Conservation (phyloP, 1,140 invertebrate genomes). For the Pollicipes pollicipes region DNA sequence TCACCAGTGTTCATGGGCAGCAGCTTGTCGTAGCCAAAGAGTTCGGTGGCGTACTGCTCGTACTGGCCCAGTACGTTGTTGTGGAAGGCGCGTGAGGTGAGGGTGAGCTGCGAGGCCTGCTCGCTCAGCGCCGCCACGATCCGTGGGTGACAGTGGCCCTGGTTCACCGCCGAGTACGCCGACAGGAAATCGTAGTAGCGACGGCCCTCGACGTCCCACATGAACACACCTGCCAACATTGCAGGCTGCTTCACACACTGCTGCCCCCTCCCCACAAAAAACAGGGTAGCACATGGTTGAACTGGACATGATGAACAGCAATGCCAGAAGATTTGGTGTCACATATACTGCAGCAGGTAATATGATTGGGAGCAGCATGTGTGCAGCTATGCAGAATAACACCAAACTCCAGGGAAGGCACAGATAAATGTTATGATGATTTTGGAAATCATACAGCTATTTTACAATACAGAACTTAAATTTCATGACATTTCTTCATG, state of each 20-base stretch:
- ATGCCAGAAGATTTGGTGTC: too few species aligned
- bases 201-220: conserved; percentile 89
- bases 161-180: conserved; percentile 94
- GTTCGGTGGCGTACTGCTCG: conserved; percentile 73
- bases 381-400: too few species aligned
- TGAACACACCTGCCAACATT: conserved; percentile 61
- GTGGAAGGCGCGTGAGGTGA: conserved; percentile 84
- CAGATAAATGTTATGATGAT: too few species aligned
- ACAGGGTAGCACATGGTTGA: too few species aligned
- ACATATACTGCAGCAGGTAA: too few species aligned
- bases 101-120: conserved; percentile 46
- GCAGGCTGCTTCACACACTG: conserved; percentile 59
- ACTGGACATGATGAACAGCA: too few species aligned
- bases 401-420: too few species aligned
- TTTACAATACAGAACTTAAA: too few species aligned
- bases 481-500: too few species aligned
- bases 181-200: conserved; percentile 88
- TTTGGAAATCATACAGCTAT: too few species aligned
- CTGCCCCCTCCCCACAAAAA: too few species aligned
- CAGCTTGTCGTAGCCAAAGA: conserved; percentile 88
- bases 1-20: conserved; percentile 80
- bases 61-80: conserved; percentile 80
- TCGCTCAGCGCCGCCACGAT: conserved; percentile 65
- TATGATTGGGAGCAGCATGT: too few species aligned
- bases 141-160: conserved; percentile 93